phyloP scores from a whole-genome alignment of 1,140 invertebrate genomes.

The Musca vetustissima region DNA sequence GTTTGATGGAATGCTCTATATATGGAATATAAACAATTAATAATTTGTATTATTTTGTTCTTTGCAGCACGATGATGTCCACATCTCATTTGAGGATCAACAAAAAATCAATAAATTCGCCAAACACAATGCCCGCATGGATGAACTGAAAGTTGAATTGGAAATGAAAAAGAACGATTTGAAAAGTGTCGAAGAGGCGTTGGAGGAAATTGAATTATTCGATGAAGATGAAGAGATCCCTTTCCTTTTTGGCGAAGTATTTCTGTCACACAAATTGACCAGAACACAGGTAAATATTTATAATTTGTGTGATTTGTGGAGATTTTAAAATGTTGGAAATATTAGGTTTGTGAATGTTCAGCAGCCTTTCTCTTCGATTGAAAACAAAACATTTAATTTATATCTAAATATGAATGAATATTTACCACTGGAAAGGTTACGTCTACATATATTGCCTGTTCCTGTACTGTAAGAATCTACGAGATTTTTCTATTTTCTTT shows the following conservation, averaged over 20 bases:
- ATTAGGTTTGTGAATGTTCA: too few relatives aligned
- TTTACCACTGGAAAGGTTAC: too few relatives aligned
- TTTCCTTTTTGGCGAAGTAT: constrained; percentile 88
- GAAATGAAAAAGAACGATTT: constrained; percentile 86
- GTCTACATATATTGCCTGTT: too few relatives aligned
- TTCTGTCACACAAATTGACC: constrained; percentile 74
- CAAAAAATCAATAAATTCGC: constrained; percentile 98
- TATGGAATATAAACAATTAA: constrained; percentile 4
- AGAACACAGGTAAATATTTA: constrained; percentile 72
- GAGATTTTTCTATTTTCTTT: too few relatives aligned
- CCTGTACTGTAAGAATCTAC: too few relatives aligned
- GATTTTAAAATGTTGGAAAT: too few relatives aligned
- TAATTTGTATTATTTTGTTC: constrained; percentile 5
- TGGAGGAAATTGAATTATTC: constrained; percentile 80
- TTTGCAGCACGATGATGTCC: constrained; percentile 67
- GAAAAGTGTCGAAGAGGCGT: constrained; percentile 90
- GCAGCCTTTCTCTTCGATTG: neutral
- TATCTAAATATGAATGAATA: too few relatives aligned
- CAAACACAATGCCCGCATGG: constrained; percentile 84
- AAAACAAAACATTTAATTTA: too few relatives aligned
- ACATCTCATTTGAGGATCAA: constrained; percentile 95
- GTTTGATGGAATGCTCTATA: neutral
- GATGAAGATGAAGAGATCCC: constrained; percentile 81
- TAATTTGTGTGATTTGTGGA: too few relatives aligned
- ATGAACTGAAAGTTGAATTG: constrained; percentile 90